phyloP scores from a whole-genome alignment of 2,888 invertebrate genomes.

The Ptychoptera albimana region DNA sequence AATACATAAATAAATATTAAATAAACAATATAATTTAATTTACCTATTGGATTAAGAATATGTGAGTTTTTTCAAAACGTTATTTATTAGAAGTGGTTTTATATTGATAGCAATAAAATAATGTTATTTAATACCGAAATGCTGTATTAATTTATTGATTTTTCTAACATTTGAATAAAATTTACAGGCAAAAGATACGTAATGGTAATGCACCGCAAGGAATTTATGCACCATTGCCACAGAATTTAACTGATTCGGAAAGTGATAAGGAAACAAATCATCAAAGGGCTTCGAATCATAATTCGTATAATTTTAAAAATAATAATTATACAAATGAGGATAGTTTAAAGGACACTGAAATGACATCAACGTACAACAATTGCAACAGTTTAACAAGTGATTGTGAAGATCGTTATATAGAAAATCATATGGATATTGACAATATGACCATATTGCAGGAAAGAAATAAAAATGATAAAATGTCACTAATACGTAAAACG shows the following conservation, averaged over 20 bases:
- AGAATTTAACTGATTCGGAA: slow-evolving; percentile 60
- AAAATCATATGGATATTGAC: slow-evolving; percentile 21
- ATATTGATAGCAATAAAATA: too few species aligned
- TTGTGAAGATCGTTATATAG: slow-evolving; percentile 20
- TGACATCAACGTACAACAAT: slow-evolving; percentile 12
- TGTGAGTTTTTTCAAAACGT: too few species aligned
- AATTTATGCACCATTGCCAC: slow-evolving; percentile 60
- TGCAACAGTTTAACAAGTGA: slow-evolving; percentile 25
- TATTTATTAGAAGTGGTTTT: too few species aligned
- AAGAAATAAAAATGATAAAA: slow-evolving; percentile 33
- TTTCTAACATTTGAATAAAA: too few species aligned
- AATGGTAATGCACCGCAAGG: slow-evolving; percentile 32
- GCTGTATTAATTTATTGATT: too few species aligned
- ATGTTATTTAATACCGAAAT: too few species aligned
- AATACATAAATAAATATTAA: too few species aligned
- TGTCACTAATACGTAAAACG: slow-evolving; percentile 50
- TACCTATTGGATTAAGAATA: too few species aligned
- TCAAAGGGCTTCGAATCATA: slow-evolving; percentile 5
- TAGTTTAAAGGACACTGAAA: slow-evolving; percentile 8
- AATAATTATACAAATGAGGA: slow-evolving; percentile 7
- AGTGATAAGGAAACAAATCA: slow-evolving; percentile 47
- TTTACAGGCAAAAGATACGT: slow-evolving; percentile 17
- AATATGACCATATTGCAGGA: slow-evolving; percentile 27
- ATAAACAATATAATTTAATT: too few species aligned
- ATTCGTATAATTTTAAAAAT: slow-evolving; percentile 10